Evolutionary conservation across 1,140 invertebrate genomes (phyloP).

Genomic region (Trissolcus basalis): DNA sequence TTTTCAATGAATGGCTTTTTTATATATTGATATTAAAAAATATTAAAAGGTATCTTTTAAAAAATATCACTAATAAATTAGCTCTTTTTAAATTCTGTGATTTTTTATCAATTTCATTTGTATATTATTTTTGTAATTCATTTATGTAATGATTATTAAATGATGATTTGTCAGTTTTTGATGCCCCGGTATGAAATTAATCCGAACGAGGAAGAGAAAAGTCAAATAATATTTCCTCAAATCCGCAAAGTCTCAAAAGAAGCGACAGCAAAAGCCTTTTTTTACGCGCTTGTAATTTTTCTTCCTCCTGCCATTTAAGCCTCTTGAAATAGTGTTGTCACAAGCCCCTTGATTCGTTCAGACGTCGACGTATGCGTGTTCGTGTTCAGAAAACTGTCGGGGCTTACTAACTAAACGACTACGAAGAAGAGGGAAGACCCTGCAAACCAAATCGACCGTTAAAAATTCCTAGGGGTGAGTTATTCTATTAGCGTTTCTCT

Average conservation of each 20-base stretch:
- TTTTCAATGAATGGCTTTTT: no score
- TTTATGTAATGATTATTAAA: no score
- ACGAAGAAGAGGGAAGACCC: slow-evolving; percentile 49
- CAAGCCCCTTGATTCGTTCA: slow-evolving; percentile 45
- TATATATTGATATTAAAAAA: no score
- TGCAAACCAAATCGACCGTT: slow-evolving; percentile 73
- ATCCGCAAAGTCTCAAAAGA: neutral
- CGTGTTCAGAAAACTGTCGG: slow-evolving; percentile 50
- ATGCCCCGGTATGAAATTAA: no score
- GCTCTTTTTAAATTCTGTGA: no score
- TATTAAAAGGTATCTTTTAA: no score
- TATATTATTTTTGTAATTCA: no score
- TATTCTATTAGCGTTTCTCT: slow-evolving; percentile 71
- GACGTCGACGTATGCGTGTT: slow-evolving; percentile 39
- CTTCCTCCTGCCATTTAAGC: slow-evolving; percentile 38
- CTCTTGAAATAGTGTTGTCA: slow-evolving; percentile 52
- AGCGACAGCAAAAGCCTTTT: slow-evolving; percentile 31
- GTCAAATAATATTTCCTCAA: no score
- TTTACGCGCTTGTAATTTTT: slow-evolving; percentile 39
- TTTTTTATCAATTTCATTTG: no score
- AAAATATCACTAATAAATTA: no score
- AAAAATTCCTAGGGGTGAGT: slow-evolving; percentile 71
- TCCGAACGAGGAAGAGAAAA: no score
- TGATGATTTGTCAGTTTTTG: no score
- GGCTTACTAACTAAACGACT: slow-evolving; percentile 63